phyloP scores from a whole-genome alignment of 2,113 vertebrate species.

The Macrotis lagotis region DNA sequence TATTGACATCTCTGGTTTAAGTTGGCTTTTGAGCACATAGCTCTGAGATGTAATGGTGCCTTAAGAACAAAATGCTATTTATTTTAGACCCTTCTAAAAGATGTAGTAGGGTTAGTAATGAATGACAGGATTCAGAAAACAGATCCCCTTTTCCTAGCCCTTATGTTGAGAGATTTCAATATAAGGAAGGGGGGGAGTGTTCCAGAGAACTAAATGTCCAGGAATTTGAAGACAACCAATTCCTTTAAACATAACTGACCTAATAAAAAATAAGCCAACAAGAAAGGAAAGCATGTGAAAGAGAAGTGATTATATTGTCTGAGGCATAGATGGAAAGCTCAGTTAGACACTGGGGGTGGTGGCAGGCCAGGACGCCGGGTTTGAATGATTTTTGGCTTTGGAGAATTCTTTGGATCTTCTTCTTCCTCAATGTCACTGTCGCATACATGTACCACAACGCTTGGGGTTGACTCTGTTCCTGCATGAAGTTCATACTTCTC shows the following conservation, averaged over 20 bases:
- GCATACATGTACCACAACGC: constrained; percentile 91
- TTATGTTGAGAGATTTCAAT: constrained; percentile 83
- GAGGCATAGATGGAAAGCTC: constrained; percentile 72
- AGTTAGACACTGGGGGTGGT: constrained; percentile 86
- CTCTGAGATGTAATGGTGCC: constrained; percentile 55
- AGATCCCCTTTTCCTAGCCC: constrained; percentile 84
- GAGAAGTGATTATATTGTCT: constrained; percentile 68
- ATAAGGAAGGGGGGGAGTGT: constrained; percentile 77
- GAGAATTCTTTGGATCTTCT: constrained; percentile 89
- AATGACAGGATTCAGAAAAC: constrained; percentile 78
- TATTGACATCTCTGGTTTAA: constrained; percentile 70
- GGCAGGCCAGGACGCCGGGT: constrained; percentile 90
- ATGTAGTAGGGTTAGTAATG: constrained; percentile 43
- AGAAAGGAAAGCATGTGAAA: constrained; percentile 73
- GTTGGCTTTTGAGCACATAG: constrained; percentile 59
- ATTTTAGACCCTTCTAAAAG: constrained; percentile 67
- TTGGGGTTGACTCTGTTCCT: constrained; percentile 91
- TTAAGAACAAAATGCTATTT: constrained; percentile 77
- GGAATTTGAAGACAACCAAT: constrained; percentile 78
- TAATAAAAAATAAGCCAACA: constrained; percentile 61
- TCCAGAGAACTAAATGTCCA: constrained; percentile 81
- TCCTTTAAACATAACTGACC: constrained; percentile 71
- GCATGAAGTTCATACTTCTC: constrained; percentile 92
- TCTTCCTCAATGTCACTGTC: constrained; percentile 90
- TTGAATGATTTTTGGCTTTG: constrained; percentile 92